These are phyloP conservation scores for Listronotus oregonensis DNA, from an alignment of 1,140 invertebrate genomes.

Conservation along the genomic window DNA sequence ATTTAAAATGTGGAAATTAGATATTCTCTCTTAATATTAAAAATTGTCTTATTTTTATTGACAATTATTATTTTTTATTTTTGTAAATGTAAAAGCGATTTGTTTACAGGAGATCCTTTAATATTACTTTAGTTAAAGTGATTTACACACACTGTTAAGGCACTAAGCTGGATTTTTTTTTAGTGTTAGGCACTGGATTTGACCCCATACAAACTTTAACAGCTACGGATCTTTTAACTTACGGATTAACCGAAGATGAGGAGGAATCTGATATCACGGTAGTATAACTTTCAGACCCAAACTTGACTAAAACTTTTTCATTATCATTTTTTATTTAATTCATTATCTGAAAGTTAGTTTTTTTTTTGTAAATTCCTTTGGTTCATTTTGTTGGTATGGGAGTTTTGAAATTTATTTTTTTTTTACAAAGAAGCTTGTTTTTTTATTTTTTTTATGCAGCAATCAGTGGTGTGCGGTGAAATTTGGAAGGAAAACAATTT, in stretches of 20 bases:
- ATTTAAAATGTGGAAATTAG: too few relatives aligned
- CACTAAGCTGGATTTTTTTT: conserved; percentile 18
- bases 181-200: conserved; percentile 23
- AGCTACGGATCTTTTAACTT: conserved; percentile 27
- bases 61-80: too few relatives aligned
- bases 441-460: too few relatives aligned
- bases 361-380: background rate
- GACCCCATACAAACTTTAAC: conserved; percentile 26
- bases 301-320: background rate
- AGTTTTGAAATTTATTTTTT: background rate
- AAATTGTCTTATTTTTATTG: too few relatives aligned
- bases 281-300: conserved; percentile 20
- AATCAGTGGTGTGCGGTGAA: too few relatives aligned
- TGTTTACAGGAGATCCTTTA: background rate
- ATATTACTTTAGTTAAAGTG: background rate
- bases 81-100: too few relatives aligned
- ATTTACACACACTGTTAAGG: background rate
- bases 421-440: too few relatives aligned
- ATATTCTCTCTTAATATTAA: too few relatives aligned
- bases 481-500: too few relatives aligned
- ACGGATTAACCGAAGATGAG: conserved; percentile 32
- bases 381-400: background rate
- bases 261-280: conserved; percentile 35
- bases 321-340: background rate
- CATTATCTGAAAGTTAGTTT: background rate